Percentiles rank a stretch among this genome's conserved stretches.
These are phyloP conservation scores for Neolamprologus brichardi DNA, from an alignment of 2,113 vertebrate genomes.

Conservation along the genomic window DNA sequence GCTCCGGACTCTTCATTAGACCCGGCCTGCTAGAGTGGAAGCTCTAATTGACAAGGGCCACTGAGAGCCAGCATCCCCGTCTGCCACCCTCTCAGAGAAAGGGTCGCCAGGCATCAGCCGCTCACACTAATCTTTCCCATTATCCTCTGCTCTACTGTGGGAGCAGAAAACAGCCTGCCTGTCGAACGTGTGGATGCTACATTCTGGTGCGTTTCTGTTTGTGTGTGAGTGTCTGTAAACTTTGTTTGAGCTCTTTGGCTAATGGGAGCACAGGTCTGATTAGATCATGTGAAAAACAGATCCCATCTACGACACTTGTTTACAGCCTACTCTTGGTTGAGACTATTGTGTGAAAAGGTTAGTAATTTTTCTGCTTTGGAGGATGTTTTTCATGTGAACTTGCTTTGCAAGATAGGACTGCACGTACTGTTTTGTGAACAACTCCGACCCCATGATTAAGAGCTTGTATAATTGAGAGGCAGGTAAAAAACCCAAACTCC, in stretches of 20 bases:
- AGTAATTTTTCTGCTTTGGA: not conserved
- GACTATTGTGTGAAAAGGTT: not conserved
- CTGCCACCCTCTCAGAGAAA: constrained; percentile 33
- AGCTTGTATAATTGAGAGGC: not conserved
- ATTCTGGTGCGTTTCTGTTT: not conserved
- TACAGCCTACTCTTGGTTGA: not conserved
- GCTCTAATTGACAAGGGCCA: constrained; percentile 64
- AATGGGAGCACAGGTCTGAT: constrained; percentile 1
- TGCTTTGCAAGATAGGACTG: not conserved
- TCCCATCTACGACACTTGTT: not conserved
- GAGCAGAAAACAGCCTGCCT: constrained; percentile 40
- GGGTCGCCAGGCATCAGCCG: constrained; percentile 50
- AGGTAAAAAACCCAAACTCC: not conserved
- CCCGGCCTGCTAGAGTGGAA: constrained; percentile 19
- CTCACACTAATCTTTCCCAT: constrained; percentile 67
- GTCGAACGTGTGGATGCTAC: not conserved
- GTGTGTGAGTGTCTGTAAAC: not conserved
- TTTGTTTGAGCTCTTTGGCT: not conserved
- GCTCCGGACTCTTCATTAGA: constrained; percentile 55
- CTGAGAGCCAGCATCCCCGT: constrained; percentile 63
- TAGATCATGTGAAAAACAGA: not conserved
- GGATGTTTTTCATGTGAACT: constrained; percentile 17
- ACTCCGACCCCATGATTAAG: not conserved
- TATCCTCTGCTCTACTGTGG: constrained; percentile 49
- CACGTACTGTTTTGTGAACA: constrained; percentile 11